A percentile compares a stretch with the other conserved stretches of the same genome.
Conservation (phyloP, 30 jellyfish, hydroid and myxozoan genomes). For the Phacellophora camtschatica region DNA sequence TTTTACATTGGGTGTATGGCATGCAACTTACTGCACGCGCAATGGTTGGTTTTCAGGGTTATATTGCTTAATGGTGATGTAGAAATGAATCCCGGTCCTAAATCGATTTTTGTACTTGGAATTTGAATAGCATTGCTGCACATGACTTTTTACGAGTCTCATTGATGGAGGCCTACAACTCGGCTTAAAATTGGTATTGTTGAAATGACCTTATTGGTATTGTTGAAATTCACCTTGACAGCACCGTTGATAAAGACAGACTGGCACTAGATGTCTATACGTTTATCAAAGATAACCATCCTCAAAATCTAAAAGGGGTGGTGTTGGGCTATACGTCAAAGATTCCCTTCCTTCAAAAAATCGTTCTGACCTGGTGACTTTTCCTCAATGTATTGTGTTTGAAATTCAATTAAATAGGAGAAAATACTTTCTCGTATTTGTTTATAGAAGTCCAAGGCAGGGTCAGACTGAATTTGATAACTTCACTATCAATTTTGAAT, state of each 20-base stretch:
- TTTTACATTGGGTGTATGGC: conserved; percentile 35
- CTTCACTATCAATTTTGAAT: no score
- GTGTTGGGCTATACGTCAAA: no score
- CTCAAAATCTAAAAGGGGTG: conserved; percentile 49
- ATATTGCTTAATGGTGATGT: conserved; percentile 61
- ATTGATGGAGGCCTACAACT: conserved; percentile 47
- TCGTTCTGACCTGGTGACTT: no score
- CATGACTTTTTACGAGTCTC: conserved; percentile 31
- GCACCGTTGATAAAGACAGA: conserved; percentile 18
- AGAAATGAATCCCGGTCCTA: conserved; percentile 51
- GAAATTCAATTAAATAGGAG: no score
- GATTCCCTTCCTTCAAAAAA: no score
- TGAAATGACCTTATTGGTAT: conserved; percentile 34
- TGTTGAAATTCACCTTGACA: no score
- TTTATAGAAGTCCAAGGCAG: no score
- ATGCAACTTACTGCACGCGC: conserved; percentile 32
- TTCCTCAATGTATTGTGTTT: no score
- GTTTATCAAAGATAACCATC: conserved; percentile 33
- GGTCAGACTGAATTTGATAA: no score
- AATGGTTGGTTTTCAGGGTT: conserved; percentile 48
- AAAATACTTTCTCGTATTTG: no score
- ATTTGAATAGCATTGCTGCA: conserved; percentile 42
- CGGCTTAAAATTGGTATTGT: conserved; percentile 52
- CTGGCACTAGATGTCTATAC: conserved; percentile 50
- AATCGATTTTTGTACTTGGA: conserved; percentile 43